Conservation (phyloP, 2,113 vertebrate species). For the Lepus europaeus region DNA sequence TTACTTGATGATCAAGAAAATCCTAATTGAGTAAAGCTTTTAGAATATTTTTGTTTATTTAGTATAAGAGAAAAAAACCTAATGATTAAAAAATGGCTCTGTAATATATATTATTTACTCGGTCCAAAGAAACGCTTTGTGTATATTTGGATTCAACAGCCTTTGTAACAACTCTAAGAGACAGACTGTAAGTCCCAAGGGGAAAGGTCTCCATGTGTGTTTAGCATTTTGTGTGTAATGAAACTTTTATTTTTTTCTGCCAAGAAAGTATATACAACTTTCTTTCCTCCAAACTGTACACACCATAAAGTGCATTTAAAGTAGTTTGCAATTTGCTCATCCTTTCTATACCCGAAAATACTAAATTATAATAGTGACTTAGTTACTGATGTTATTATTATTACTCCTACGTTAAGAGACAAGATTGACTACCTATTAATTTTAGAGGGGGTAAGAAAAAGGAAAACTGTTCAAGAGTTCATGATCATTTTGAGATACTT, state of each 20-base stretch:
- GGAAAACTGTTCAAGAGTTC: not conserved
- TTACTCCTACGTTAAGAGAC: constrained; percentile 8
- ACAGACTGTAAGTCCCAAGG: not conserved
- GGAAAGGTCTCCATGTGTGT: not conserved
- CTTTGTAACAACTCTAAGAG: not conserved
- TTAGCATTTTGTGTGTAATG: not conserved
- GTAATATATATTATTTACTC: not conserved
- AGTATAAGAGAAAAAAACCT: not conserved
- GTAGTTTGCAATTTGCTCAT: not conserved
- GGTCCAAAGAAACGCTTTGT: constrained; percentile 32
- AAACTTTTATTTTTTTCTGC: not conserved
- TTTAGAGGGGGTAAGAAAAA: not conserved
- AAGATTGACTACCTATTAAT: not conserved
- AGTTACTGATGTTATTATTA: not conserved
- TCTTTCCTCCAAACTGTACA: not conserved
- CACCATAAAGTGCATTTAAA: not conserved
- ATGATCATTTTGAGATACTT: constrained; percentile 17
- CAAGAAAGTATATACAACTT: not conserved
- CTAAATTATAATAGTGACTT: not conserved
- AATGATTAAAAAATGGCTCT: not conserved
- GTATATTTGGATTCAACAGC: not conserved
- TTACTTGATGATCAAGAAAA: constrained; percentile 44
- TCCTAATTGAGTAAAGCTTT: constrained; percentile 17
- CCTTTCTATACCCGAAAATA: not conserved
- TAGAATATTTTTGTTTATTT: constrained; percentile 15